Percentiles rank a stretch among this genome's conserved stretches.
phyloP scores from a whole-genome alignment of 2,113 vertebrate genomes.

The Daphoenositta chrysoptera region DNA sequence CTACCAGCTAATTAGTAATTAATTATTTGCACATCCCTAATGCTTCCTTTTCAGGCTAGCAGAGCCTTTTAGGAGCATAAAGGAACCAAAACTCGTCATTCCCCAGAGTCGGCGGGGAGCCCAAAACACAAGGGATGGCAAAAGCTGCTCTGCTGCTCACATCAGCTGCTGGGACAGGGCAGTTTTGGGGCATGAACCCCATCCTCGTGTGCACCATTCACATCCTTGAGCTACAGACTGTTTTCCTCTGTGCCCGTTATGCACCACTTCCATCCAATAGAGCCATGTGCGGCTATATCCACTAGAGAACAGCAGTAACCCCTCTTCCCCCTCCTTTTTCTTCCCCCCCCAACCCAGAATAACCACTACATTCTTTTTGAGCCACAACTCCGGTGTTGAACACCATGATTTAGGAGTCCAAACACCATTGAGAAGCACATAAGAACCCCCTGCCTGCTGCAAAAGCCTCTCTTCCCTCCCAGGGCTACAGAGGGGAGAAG shows the following conservation, averaged over 20 bases:
- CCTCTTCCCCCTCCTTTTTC: background rate
- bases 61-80: background rate
- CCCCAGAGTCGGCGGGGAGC: rapidly evolving
- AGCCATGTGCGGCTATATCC: rapidly evolving
- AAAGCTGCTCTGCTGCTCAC: background rate
- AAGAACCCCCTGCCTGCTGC: background rate
- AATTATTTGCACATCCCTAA: background rate
- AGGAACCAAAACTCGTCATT: background rate
- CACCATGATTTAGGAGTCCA: background rate
- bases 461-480: background rate
- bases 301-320: background rate
- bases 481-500: background rate
- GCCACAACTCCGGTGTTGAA: background rate
- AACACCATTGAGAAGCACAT: background rate
- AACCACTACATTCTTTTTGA: background rate
- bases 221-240: background rate
- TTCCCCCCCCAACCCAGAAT: rapidly evolving
- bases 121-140: rapidly evolving
- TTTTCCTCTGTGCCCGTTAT: background rate
- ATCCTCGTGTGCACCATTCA: rapidly evolving
- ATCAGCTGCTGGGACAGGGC: background rate
- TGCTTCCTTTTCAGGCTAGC: background rate
- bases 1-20: slow-evolving; percentile 2
- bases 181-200: background rate
- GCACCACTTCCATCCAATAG: rapidly evolving